These are phyloP conservation scores for Ctenomys sociabilis DNA, from an alignment of 2,113 vertebrate genomes.

Conservation along the genomic window DNA sequence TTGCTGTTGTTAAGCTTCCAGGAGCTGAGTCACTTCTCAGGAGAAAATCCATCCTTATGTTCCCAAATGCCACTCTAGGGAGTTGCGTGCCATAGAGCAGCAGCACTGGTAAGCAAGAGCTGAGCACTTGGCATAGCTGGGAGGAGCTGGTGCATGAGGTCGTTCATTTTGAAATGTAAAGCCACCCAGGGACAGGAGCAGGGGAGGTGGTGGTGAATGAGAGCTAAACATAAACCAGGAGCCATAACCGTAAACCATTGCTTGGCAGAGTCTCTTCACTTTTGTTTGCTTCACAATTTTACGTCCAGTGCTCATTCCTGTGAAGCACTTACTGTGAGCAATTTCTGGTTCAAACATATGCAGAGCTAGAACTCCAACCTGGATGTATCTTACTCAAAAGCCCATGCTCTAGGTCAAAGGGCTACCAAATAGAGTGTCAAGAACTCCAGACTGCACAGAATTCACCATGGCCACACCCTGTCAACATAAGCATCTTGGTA, in stretches of 20 bases:
- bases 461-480: not conserved
- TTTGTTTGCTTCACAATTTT: not conserved
- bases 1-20: not conserved
- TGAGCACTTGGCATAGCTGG: not conserved
- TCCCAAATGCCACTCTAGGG: constrained; percentile 52
- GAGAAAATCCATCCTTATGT: constrained; percentile 69
- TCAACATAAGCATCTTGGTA: not conserved
- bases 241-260: too few relatives aligned
- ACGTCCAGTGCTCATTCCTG: not conserved
- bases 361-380: not conserved
- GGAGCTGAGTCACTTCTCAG: constrained; percentile 75
- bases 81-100: not conserved
- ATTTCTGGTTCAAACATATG: not conserved
- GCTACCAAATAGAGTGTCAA: not conserved
- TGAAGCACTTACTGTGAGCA: not conserved
- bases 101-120: not conserved
- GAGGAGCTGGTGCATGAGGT: not conserved
- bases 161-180: not conserved
- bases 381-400: not conserved
- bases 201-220: accelerated
- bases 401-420: not conserved
- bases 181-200: not conserved
- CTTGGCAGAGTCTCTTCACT: not conserved
- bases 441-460: not conserved
- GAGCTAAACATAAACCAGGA: not conserved